A percentile compares a stretch with the other conserved stretches of the same genome.
phyloP scores from a whole-genome alignment of 2,113 vertebrate species.

The Ptilorrhoa leucosticta region DNA sequence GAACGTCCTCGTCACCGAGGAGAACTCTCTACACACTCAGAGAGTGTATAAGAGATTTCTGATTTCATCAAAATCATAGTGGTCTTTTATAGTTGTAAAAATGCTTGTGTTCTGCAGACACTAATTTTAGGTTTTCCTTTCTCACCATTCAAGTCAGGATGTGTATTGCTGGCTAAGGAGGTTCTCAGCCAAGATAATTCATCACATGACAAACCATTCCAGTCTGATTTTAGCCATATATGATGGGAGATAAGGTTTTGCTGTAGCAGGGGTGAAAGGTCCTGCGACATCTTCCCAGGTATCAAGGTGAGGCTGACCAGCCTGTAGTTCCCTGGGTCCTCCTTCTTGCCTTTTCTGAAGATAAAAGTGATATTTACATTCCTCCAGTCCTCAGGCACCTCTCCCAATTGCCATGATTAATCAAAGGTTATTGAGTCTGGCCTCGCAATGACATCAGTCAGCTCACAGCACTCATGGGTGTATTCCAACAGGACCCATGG shows the following conservation, averaged over 20 bases:
- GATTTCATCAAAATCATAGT: not conserved
- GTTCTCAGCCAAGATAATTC: not conserved
- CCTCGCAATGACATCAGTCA: not conserved
- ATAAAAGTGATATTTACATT: not conserved
- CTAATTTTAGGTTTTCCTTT: not conserved
- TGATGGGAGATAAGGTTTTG: not conserved
- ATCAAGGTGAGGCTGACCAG: not conserved
- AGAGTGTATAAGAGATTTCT: not conserved
- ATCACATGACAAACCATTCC: not conserved
- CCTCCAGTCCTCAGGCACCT: not conserved
- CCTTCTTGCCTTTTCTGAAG: not conserved
- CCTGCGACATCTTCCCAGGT: not conserved
- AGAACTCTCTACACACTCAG: not conserved
- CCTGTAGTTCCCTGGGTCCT: not conserved
- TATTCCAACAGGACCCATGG: not conserved
- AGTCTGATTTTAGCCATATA: not conserved
- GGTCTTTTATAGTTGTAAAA: not conserved
- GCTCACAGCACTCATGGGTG: not conserved
- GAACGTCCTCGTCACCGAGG: not conserved
- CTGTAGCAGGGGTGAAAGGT: not conserved
- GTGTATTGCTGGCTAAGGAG: not conserved
- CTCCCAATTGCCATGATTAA: not conserved
- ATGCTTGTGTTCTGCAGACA: not conserved
- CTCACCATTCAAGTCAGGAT: not conserved
- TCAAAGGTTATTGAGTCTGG: not conserved